Conservation (phyloP, 2,888 invertebrate species). For the Cerastis leucographa region DNA sequence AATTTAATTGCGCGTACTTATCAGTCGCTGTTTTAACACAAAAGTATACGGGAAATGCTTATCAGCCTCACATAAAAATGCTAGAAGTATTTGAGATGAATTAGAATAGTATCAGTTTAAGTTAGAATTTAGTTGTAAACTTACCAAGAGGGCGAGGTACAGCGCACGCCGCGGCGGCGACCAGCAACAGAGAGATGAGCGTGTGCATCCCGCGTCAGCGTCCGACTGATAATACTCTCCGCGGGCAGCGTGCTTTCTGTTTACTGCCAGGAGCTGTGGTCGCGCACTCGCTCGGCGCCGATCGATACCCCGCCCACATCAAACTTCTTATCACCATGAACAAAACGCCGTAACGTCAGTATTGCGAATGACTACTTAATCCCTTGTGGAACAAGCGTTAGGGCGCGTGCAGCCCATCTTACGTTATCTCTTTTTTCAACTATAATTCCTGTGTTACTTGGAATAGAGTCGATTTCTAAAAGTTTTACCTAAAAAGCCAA, state of each 20-base stretch:
- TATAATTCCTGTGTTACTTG: conserved; percentile 57
- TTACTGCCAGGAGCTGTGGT: conserved; percentile 73
- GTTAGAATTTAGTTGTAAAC: conserved; percentile 58
- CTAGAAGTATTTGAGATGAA: conserved; percentile 8
- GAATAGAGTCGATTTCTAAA: conserved; percentile 64
- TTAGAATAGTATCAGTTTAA: conserved; percentile 25
- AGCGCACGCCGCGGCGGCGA: conserved; percentile 76
- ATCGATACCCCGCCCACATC: conserved; percentile 89
- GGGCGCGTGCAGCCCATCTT: conserved; percentile 54
- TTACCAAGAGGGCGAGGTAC: conserved; percentile 80
- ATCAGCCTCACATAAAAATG: conserved; percentile 64
- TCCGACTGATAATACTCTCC: conserved; percentile 55
- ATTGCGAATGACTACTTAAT: conserved; percentile 48
- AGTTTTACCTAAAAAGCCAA: conserved; percentile 40
- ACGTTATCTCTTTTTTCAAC: conserved; percentile 56
- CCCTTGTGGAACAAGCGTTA: conserved; percentile 38
- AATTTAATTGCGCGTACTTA: not conserved
- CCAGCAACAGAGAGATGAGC: conserved; percentile 73
- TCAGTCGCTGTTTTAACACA: conserved; percentile 55
- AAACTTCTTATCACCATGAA: conserved; percentile 65
- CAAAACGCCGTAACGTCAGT: conserved; percentile 67
- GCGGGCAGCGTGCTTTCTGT: conserved; percentile 74
- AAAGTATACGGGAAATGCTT: conserved; percentile 66
- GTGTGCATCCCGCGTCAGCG: conserved; percentile 77
- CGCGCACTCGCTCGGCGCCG: conserved; percentile 83